Base-by-base conservation (phyloP, 37 sponge, comb jelly and placozoan genomes). In the Amphimedon queenslandica region DNA sequence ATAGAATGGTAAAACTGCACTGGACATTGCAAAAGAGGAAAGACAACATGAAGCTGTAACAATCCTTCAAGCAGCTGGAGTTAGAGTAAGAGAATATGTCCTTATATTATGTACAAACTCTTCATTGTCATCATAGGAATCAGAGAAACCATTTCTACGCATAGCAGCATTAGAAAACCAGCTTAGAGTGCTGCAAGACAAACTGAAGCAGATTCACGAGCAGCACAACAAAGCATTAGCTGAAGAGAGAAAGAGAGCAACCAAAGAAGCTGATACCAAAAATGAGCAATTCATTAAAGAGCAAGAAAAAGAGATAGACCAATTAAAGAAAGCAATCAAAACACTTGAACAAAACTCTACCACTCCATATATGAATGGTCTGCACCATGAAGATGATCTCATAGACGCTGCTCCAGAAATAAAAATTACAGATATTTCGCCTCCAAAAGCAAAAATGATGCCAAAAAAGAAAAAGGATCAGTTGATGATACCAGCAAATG, bases 1-100 rank as follows among this genome's bases (percentile, higher is more conserved):
- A 53, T 69, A 85, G 36, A 85, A 75, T 64, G 77, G 77, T 16
- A 89, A 83, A 84, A 76, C 80, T 18, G 77, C 90, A 24, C 71
- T 69, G 20, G 64, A 75, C 31, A 40, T 89, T 23, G 90, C 90
- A 2, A 53, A 70, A 55, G 90, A 89, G 36, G 90, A 89, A 16
- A 76, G 72, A 3, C 84, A 89, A 18, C 38, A 65, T 3, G 68
- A 71, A 65, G 74, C 67, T 71, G 18, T 55, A 16, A 65, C 71
- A 25, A 51, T 83, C 11, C 80, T 89, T 0, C 63, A 66, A 29
- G 84, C 74, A 41, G 84, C 90, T 21, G 70, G 37, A n/a, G 75
- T 76, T 33, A 70, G 73, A 80, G 90, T 89, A 29, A 69, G 73
- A 32, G 36, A 3, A 32, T 4, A 5, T 8, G 16, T n/a, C n/a